phyloP scores from a whole-genome alignment of 2,797 vertebrate species.

The Clarias fuscus region DNA sequence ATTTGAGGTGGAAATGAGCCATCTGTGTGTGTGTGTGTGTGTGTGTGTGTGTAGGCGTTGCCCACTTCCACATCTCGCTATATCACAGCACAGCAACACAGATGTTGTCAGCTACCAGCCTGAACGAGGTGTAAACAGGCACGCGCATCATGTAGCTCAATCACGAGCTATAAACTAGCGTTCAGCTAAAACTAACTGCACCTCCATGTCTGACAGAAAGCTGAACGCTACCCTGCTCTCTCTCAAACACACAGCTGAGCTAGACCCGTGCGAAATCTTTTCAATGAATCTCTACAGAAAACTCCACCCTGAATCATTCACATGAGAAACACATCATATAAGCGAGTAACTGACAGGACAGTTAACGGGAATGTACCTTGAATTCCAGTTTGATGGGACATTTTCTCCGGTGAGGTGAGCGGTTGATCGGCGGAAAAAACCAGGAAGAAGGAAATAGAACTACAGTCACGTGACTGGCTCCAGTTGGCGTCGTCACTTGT shows the following conservation, averaged over 20 bases:
- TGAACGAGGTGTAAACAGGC: background rate
- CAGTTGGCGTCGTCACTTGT: conserved; percentile 35
- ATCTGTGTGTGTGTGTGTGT: conserved; percentile 57
- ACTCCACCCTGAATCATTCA: background rate
- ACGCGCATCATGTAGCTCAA: background rate
- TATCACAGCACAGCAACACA: background rate
- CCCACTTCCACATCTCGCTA: conserved; percentile 53
- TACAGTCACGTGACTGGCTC: conserved; percentile 49
- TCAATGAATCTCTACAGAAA: background rate
- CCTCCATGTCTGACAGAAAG: background rate
- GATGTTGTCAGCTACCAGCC: background rate
- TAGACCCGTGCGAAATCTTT: background rate
- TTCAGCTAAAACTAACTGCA: background rate
- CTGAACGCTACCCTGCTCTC: background rate
- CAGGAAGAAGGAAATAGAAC: conserved; percentile 61
- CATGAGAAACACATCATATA: background rate
- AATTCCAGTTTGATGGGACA: conserved; percentile 98
- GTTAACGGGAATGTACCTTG: conserved; percentile 76
- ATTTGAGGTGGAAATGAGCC: conserved; percentile 32
- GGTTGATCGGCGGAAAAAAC: conserved; percentile 61
- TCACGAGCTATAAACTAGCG: background rate
- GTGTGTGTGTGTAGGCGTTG: conserved; percentile 69
- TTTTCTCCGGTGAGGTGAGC: conserved; percentile 69
- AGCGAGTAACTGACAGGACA: background rate
- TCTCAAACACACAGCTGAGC: background rate